Percentiles rank a stretch among this genome's conserved stretches.
These are phyloP conservation scores for Thryonomys swinderianus DNA, from an alignment of 2,113 vertebrate genomes.

Conservation along the genomic window DNA sequence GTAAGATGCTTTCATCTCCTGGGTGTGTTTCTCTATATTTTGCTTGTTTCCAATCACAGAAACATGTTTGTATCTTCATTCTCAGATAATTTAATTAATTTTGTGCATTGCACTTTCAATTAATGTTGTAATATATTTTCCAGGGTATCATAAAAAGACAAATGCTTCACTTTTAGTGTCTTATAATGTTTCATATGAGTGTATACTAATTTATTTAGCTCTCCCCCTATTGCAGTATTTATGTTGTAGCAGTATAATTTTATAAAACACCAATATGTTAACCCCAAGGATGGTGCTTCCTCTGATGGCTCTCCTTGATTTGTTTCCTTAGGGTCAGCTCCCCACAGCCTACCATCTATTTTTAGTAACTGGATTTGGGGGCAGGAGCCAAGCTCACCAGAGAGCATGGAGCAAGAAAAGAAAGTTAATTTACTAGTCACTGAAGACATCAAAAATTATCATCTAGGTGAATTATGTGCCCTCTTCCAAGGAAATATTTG, in stretches of 20 bases:
- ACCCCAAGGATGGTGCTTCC: background rate
- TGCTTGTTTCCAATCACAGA: background rate
- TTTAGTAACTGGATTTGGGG: slow-evolving; percentile 67
- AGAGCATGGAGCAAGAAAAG: background rate
- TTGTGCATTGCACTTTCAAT: background rate
- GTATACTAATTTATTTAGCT: slow-evolving; percentile 25
- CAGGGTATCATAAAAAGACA: background rate
- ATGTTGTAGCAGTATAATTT: background rate
- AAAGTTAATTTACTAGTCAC: slow-evolving; percentile 48
- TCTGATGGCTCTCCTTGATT: background rate
- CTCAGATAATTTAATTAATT: background rate
- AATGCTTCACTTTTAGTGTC: background rate
- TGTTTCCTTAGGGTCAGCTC: slow-evolving; percentile 58
- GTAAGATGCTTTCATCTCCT: background rate
- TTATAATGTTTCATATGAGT: slow-evolving; percentile 28
- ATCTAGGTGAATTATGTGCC: background rate
- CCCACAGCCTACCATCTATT: slow-evolving; percentile 59
- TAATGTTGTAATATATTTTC: background rate
- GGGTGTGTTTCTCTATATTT: background rate
- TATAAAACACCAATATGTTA: slow-evolving; percentile 22
- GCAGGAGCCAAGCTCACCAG: slow-evolving; percentile 42
- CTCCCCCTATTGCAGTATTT: slow-evolving; percentile 22
- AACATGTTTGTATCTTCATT: background rate
- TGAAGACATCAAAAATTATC: background rate
- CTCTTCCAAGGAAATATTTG: background rate